phyloP scores from a whole-genome alignment of 2,113 vertebrate genomes.

The Phainopepla nitens region DNA sequence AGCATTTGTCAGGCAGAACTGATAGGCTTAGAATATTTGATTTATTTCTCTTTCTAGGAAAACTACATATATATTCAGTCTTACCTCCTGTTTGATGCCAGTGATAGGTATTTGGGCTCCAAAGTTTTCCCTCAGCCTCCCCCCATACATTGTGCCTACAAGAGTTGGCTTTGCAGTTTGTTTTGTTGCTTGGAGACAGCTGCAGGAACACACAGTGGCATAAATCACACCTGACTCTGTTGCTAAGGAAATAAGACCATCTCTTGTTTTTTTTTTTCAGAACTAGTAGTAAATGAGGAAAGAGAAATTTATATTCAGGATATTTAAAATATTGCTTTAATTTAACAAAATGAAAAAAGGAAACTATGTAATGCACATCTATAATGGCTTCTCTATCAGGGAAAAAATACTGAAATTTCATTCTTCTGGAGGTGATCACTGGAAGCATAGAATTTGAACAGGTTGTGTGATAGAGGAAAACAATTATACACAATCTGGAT shows the following conservation, averaged over 20 bases:
- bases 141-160: background rate
- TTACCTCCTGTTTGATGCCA: background rate
- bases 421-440: background rate
- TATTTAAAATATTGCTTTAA: slow-evolving; percentile 47
- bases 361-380: background rate
- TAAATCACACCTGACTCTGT: slow-evolving; percentile 64
- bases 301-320: background rate
- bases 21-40: background rate
- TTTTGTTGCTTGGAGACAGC: slow-evolving; percentile 66
- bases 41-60: background rate
- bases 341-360: background rate
- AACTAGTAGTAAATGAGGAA: background rate
- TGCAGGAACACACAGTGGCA: slow-evolving; percentile 37
- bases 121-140: too few species aligned
- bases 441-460: background rate
- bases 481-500: slow-evolving; percentile 1
- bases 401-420: background rate
- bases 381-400: background rate
- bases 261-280: slow-evolving; percentile 47
- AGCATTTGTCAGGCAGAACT: background rate
- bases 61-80: background rate
- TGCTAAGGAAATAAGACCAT: slow-evolving; percentile 66
- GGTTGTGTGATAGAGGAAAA: background rate
- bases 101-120: background rate
- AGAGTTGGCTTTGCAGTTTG: slow-evolving; percentile 6